These are phyloP conservation scores for Hemiscyllium ocellatum DNA, from an alignment of 2,113 vertebrate species.

Conservation along the genomic window DNA sequence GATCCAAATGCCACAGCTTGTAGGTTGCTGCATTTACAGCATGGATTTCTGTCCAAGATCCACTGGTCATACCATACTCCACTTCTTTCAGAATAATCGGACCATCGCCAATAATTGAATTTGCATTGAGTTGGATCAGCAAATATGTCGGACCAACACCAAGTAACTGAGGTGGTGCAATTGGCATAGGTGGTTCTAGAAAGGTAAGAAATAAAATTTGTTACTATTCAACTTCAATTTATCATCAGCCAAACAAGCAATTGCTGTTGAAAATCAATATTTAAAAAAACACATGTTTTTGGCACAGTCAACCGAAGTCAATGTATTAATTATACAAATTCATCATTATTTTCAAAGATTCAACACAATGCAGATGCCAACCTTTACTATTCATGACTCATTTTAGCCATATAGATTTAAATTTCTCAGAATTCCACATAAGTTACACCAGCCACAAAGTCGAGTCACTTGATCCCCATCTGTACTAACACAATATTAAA, in stretches of 20 bases:
- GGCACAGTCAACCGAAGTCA: neutral
- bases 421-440: neutral
- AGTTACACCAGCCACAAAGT: neutral
- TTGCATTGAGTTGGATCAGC: constrained; percentile 93
- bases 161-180: constrained; percentile 89
- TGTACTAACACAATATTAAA: neutral
- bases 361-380: neutral
- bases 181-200: constrained; percentile 87
- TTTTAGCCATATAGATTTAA: neutral
- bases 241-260: neutral
- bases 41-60: constrained; percentile 91
- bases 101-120: constrained; percentile 95
- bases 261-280: neutral
- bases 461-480: neutral
- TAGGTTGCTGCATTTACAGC: constrained; percentile 92
- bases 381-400: neutral
- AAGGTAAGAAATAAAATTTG: neutral
- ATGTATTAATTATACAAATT: neutral
- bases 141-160: constrained; percentile 89
- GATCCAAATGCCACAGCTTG: constrained; percentile 95
- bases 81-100: constrained; percentile 96
- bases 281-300: neutral
- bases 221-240: constrained; percentile 14
- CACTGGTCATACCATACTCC: constrained; percentile 92
- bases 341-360: neutral